Evolutionary conservation across 2,888 invertebrate species (phyloP), one percentile per base, ranked within the genome.

Genomic region (Mythimna pallens): DNA sequence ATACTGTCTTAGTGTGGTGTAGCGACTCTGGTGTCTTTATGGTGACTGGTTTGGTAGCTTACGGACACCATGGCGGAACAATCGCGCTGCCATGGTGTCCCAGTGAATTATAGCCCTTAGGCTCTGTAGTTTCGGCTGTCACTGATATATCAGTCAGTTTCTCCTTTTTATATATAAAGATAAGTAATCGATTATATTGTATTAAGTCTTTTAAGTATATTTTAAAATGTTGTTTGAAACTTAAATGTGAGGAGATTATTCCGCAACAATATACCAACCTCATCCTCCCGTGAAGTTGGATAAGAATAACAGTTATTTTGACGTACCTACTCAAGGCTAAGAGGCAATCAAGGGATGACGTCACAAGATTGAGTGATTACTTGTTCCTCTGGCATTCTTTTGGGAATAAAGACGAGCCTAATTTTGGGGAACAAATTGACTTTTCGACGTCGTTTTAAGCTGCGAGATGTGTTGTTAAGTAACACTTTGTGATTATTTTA

Each of bases 271-370:
- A 10, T 55, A 62, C 72, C 40, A 34, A 57, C 54, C 59, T 61
- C 22, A 4, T 47, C 25, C 14, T 50, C 12, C 22, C 22, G 17
- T 30, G 10, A 63, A 58, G 43, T 63, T 30, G 43, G 22, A 40
- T 59, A 76, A 61, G 64, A 81, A 61, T 68, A 67, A 50, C 67
- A 61, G 62, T 76, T 78, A 71, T 78, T 77, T 61, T 61, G 57
- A 55, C 66, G 50, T 47, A 20, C 17, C 47, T 17, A 54, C 57
- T 36, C 67, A 65, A 78, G 72, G 57, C n/a, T 68, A 47, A 55
- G 47, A 80, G 73, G 78, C 67, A 82, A 80, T 80, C 82, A 80
- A 54, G 43, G 17, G 58, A 59, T 80, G 83, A 82, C 73, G 80
- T 78, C 66, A 65, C 14, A 22, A 65, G 64, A 72, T 52, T 78